Base-by-base conservation (phyloP, 2,888 invertebrate genomes). In the Apodemia mormo region DNA sequence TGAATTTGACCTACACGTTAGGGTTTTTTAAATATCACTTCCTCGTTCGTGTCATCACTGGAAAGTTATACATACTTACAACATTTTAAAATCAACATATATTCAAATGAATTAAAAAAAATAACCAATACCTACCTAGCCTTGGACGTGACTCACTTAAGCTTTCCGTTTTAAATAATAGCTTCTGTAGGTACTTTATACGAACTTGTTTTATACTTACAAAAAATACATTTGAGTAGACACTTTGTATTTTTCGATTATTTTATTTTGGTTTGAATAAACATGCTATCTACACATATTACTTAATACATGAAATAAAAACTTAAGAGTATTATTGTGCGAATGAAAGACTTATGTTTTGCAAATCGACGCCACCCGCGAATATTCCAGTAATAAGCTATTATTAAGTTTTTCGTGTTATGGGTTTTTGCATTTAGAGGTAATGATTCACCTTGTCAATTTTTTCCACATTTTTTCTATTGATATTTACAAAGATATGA, bases 131-230 rank as follows among this genome's bases (percentile, higher is more conserved):
- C 22, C 22, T 22, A 22, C 22, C 22, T 22, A 54, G 43, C 68
- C 65, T 68, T 68, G 68, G 52, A 49, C 30, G 49, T 68, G 68
- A 68, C 45, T 68, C 68, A 68, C 52, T 58, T 9, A 29, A 29
- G 45, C 45, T 66, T 66, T 66, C 66, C 45, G 66, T 45, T 45
- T 58, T 58, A 58, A 29, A 58, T 58, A 58, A 58, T 58, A 30
- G 29, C 56, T 29, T 58, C 56, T 58, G 56, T 29, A 22, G 22
- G 22, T 22, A 12, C 29, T 29, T 58, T 22, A 58, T 58, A 58
- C 10, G 29, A 29, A 58, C 30, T 58, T 12, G 58, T 58, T 58
- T 58, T 30, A 58, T 58, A 58, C 14, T 49, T 6, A 58, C 58
- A 58, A 49, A 58, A 58, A 58, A 22, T 58, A 30, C 30, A 12